Evolutionary conservation across 2,113 vertebrate genomes (phyloP), one percentile per base, ranked within the genome.

Genomic region (Vireo altiloquus): DNA sequence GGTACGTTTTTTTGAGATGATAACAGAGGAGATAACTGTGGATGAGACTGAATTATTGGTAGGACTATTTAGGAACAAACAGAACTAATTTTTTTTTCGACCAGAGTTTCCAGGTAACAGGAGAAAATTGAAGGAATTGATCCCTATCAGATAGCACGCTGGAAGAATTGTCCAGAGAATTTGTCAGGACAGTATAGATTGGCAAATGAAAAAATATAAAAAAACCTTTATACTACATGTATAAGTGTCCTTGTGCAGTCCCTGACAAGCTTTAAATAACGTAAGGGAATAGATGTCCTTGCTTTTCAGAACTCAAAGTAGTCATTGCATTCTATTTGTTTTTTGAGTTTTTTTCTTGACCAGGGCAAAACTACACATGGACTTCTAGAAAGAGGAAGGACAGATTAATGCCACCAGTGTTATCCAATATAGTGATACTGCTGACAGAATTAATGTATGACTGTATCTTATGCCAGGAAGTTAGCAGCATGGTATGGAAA

Each of bases 101-200:
- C 1, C 2, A 7, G 12, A 4, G 9, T 82, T 86, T 86, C 24
- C 21, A 86, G 37, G 8, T 30, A 74, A 35, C 0, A 0, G 22
- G 27, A 87, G 18, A 54, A 83, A 87, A 9, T 35, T 15, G 16
- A 71, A n/a, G 44, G 35, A 82, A 76, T 71, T 79, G 69, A 52
- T 81, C 44, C 9, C 9, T 68, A n/a, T 71, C 21, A 74, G 23
- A 54, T 4, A 27, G 1, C 8, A 35, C 16, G 6, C 12, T 76
- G 47, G 33, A 89, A 84, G 33, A 77, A 83, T 59, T 89, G 28
- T n/a, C 40, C 39, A 69, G 21, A 76, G 56, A 72, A 46, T 81
- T 81, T 68, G 0, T 60, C 37, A 17, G 12, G 22, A 60, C 3
- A 78, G 1, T 82, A 52, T 57, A 70, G 23, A 4, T 18, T 81